Evolutionary conservation across 1,140 invertebrate species (phyloP), one percentile per base, ranked within the genome.

Genomic region (Sitodiplosis mosellana): DNA sequence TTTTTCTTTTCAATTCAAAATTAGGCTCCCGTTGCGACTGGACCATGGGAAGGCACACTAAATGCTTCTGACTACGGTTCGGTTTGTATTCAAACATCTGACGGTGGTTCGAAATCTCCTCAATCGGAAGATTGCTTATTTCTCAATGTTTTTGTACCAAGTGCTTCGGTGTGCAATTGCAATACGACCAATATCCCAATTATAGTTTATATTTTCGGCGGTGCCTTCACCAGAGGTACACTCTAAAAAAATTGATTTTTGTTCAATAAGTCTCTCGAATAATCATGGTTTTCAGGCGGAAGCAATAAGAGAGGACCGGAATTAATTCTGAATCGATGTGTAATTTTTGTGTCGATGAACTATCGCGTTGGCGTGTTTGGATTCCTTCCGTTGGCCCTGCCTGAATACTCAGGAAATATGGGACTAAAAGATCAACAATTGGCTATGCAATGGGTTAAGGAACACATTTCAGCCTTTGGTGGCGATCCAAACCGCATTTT

Each of bases 101-200:
- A n/a, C n/a, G n/a, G n/a, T n/a, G n/a, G 20, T 5, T 15, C 19
- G 5, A 6, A 18, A 5, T 2, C 2, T n/a, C 3, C 14, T 10
- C 8, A 11, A 18, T 10, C 11, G 6, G 79, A 83, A 55, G 77
- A 83, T 55, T 81, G 78, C 55, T 63, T 83, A 11, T 65, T 66
- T 2, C 51, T 80, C 19, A 78, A 78, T 54, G 67, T 78, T 12
- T 78, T 75, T 55, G 69, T 69, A 0, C 70, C 67, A 3, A 54
- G 54, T 38, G 56, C 19, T 14, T 33, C 14, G 5, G 14, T 21
- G 8, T 46, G 7, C 10, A 46, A n/a, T n/a, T n/a, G 6, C 15
- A 34, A 2, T 46, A 33, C 22, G 22, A 14, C 2, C 10, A 10
- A 46, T 0, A 51, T 64, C 7, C 67, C 71, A 0, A 41, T 48